Percentiles rank a stretch among this genome's conserved stretches.
Conservation (phyloP, 2,888 invertebrate genomes). For the Melieria crassipennis region DNA sequence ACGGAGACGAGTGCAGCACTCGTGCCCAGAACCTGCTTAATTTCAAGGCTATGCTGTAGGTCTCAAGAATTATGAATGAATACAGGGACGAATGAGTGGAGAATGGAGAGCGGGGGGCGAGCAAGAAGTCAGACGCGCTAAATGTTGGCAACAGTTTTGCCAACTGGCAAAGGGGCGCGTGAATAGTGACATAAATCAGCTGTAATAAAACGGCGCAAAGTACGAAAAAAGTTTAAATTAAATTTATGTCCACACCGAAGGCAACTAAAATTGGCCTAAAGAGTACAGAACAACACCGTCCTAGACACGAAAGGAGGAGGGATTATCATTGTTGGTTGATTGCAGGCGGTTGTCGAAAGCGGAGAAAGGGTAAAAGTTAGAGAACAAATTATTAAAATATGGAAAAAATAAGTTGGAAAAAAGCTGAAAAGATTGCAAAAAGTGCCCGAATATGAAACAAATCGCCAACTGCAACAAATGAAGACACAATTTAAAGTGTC, state of each 20-base stretch:
- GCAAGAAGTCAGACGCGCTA: constrained; percentile 1
- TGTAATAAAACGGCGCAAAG: constrained; percentile 1
- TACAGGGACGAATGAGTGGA: not conserved
- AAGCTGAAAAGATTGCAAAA: too few relatives aligned
- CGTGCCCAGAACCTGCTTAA: constrained; percentile 40
- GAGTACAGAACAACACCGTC: too few relatives aligned
- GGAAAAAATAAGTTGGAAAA: too few relatives aligned
- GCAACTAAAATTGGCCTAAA: too few relatives aligned
- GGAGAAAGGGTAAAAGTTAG: too few relatives aligned
- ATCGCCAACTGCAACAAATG: too few relatives aligned
- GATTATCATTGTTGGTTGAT: constrained; percentile 34
- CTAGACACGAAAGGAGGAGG: not conserved
- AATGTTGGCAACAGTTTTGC: too few relatives aligned
- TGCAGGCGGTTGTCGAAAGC: constrained; percentile 11
- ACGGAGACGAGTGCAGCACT: not conserved
- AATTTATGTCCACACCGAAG: constrained; percentile 10
- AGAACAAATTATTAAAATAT: too few relatives aligned
- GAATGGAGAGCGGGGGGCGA: not conserved
- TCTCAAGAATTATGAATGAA: constrained; percentile 44
- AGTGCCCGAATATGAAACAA: too few relatives aligned
- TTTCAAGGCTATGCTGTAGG: constrained; percentile 51
- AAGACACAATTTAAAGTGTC: too few relatives aligned
- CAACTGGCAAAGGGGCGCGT: too few relatives aligned
- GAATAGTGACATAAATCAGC: constrained; percentile 21
- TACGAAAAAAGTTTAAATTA: not conserved